A percentile compares a stretch with the other conserved stretches of the same genome.
phyloP scores from a whole-genome alignment of 2,113 vertebrate genomes.

The Campylorhamphus procurvoides region DNA sequence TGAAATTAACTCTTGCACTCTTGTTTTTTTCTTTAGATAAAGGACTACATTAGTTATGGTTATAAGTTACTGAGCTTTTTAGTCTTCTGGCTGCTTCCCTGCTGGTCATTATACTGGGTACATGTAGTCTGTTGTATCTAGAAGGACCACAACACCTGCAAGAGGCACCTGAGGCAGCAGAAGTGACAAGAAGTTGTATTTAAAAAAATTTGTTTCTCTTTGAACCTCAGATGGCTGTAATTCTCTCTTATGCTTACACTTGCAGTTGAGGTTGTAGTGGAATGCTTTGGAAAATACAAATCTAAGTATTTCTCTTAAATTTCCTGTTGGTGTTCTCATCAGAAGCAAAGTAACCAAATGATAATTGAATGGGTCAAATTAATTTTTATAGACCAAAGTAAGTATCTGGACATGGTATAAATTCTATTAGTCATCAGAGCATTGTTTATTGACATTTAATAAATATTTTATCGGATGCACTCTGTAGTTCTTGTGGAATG shows the following conservation, averaged over 20 bases:
- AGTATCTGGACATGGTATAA: neutral
- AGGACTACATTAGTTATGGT: neutral
- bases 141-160: neutral
- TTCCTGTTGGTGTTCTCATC: neutral
- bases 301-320: neutral
- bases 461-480: neutral
- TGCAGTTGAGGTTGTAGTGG: neutral
- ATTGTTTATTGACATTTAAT: neutral
- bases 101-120: neutral
- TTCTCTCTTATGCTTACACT: neutral
- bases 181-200: neutral
- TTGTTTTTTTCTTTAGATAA: neutral
- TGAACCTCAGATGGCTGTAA: neutral
- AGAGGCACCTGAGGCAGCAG: neutral
- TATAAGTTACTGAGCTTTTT: neutral
- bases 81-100: neutral
- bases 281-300: neutral
- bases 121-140: neutral
- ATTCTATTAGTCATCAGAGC: neutral
- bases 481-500: constrained; percentile 18
- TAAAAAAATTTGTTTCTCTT: neutral
- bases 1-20: neutral
- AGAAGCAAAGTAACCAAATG: neutral
- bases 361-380: neutral
- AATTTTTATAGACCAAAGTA: neutral